Base-by-base conservation (phyloP, 2,888 invertebrate species). In the Strigamia crassipes region DNA sequence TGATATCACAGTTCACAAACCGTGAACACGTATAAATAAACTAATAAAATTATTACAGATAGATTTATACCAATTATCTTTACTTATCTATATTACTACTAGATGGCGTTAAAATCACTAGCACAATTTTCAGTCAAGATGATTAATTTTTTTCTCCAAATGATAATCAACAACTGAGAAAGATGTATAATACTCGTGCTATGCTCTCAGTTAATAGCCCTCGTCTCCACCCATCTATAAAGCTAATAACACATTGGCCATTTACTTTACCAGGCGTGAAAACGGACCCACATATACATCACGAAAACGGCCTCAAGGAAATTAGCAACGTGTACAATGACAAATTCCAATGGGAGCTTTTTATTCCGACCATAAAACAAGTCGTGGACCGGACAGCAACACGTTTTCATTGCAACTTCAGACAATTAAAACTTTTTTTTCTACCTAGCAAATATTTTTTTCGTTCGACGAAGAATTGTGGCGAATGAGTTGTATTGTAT, bases 201-300 rank as follows among this genome's bases (percentile, higher is more conserved):
- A 46, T 46, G n/a, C 46, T n/a, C 18, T 15, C 5, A 56, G 56
- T 56, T 56, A 18, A 56, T 56, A 56, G 56, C 56, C 18, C 6
- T 56, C 56, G 56, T 56, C 56, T 56, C 56, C 56, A 18, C 56
- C 56, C 18, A 56, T 56, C 56, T 56, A 56, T 56, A 56, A 56
- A 56, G 18, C 56, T 56, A 56, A 56, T 56, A 56, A 56, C 56
- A 56, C 56, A 18, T 56, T 56, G 56, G 18, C 56, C 56, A 56
- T 56, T 56, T 56, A 56, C 21, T 56, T 56, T 18, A 56, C 56
- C 18, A 56, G 56, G 56, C 56, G 56, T 56, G 56, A 56, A 56
- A 56, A 56, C 56, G 56, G 56, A 56, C 56, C 56, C 56, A 56
- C n/a, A 56, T 56, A 56, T 56, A 56, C 56, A 56, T 56, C 56